Evolutionary conservation across 2,113 vertebrate genomes (phyloP).

Genomic region (Tyrannus savana): DNA sequence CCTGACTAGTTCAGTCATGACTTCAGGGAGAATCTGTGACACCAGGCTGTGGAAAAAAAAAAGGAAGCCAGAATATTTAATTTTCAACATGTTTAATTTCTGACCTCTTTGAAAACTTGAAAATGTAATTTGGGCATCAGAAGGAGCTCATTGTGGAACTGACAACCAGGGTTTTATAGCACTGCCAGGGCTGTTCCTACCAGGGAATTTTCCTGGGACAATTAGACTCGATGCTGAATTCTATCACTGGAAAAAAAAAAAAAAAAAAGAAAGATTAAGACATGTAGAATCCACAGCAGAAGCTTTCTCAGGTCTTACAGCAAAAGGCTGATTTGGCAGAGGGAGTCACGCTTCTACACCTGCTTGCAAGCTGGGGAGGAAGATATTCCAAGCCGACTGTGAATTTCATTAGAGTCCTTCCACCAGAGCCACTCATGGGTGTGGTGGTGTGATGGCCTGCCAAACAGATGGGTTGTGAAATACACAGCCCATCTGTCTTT

Average conservation of each 20-base stretch:
- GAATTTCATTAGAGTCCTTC: conserved; percentile 58
- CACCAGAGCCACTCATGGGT: conserved; percentile 64
- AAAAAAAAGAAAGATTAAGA: neutral
- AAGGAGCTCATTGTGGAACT: neutral
- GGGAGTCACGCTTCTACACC: conserved; percentile 37
- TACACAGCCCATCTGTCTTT: conserved; percentile 75
- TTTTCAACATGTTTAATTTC: neutral
- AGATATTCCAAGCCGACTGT: conserved; percentile 29
- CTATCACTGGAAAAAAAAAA: neutral
- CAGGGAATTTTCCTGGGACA: neutral
- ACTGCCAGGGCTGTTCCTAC: neutral
- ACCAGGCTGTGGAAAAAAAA: neutral
- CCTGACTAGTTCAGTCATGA: neutral
- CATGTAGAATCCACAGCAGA: neutral
- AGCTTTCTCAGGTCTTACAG: conserved; percentile 20
- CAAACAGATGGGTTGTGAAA: conserved; percentile 74
- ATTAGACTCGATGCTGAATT: neutral
- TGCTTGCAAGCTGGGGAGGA: conserved; percentile 41
- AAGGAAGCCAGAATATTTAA: neutral
- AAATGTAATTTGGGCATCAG: conserved; percentile 1
- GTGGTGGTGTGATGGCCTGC: conserved; percentile 63
- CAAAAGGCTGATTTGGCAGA: conserved; percentile 40
- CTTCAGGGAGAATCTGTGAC: neutral
- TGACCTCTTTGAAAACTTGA: conserved; percentile 12
- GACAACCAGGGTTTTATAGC: neutral